Conservation (phyloP, 2,797 vertebrate species). For the Peromyscus eremicus region DNA sequence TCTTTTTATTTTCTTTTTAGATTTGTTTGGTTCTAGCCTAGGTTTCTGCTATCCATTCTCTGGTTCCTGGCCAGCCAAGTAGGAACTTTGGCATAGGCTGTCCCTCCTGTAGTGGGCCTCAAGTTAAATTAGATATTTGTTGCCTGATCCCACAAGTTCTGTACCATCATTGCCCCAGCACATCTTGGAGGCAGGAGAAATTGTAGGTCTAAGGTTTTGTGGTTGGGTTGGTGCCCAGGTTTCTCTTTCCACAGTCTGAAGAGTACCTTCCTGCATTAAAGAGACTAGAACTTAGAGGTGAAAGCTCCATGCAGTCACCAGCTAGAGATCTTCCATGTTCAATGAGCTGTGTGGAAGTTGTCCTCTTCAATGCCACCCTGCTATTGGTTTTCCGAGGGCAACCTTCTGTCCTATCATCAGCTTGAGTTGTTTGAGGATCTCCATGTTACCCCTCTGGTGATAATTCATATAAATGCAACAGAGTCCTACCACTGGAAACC, state of each 20-base stretch:
- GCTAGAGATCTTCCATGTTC: not conserved
- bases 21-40: not conserved
- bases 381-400: not conserved
- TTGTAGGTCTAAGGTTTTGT: not conserved
- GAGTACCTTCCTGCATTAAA: not conserved
- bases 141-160: not conserved
- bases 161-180: not conserved
- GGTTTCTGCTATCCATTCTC: not conserved
- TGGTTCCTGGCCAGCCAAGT: not conserved
- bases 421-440: too few relatives aligned
- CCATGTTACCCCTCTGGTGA: not conserved
- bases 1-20: not conserved
- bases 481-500: not conserved
- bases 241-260: not conserved
- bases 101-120: not conserved
- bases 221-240: not conserved
- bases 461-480: not conserved
- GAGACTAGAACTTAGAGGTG: not conserved
- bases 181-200: not conserved
- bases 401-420: not conserved
- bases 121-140: not conserved
- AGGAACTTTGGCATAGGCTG: not conserved
- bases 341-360: not conserved
- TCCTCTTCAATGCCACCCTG: not conserved
- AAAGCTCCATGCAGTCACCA: not conserved